Evolutionary conservation across 2,797 vertebrate genomes (phyloP), one percentile per base, ranked within the genome.

Genomic region (Ctenopoma kingsleyae): DNA sequence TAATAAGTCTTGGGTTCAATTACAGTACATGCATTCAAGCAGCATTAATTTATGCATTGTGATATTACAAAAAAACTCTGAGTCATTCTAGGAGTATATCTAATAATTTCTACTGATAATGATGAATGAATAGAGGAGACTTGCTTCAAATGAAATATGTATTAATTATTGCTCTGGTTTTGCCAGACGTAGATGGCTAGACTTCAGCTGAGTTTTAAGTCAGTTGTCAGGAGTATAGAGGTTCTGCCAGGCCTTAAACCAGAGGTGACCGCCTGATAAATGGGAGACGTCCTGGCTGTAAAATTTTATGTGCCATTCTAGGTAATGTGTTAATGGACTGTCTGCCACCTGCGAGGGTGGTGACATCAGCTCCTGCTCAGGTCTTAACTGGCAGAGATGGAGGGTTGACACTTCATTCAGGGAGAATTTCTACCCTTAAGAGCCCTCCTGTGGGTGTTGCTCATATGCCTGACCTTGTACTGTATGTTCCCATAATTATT

Each of bases 241-340:
- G 20, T 41, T 80, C 44, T 70, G 48, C 44, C 62, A 63, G 56
- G 41, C 56, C 50, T 78, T 56, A 78, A 72, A 86, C 35, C 56
- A 61, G 71, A 74, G 71, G 71, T 73, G 80, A 84, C 67, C 50
- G 25, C 32, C 66, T 80, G 81, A 81, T 65, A 76, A 84, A 85
- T 83, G 74, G 57, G 74, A 71, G 81, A 74, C 81, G 69, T 78
- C 46, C 54, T 35, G 50, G 59, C 65, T 68, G 51, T 83, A 75
- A 86, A 79, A 67, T 80, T 82, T 86, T 78, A 87, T 81, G 70
- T 73, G 71, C 72, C 67, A 19, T 83, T 73, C 49, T 66, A 80
- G 79, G 64, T 81, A 81, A 86, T 71, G 71, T 79, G 76, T 84
- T 81, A 89, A 89, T 84, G 62, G 60, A 78, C 66, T 72, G 77